These are phyloP conservation scores for Solea solea DNA, from an alignment of 2,113 vertebrate species.

Conservation along the genomic window DNA sequence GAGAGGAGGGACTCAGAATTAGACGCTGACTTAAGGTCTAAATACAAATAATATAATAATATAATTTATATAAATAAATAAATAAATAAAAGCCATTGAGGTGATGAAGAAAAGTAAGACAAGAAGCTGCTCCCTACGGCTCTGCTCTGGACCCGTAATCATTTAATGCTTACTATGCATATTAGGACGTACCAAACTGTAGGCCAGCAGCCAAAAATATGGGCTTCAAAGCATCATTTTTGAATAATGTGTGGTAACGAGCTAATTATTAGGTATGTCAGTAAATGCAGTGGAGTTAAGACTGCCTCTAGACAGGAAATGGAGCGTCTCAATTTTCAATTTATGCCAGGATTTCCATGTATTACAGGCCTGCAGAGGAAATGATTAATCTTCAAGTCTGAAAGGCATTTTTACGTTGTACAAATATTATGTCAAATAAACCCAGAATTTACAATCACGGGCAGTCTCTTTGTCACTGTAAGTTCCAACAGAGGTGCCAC, in stretches of 20 bases:
- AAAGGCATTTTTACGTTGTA: too few species aligned
- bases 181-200: conserved; percentile 1
- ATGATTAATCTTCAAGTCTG: conserved; percentile 1
- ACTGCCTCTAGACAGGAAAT: conserved; percentile 20
- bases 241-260: conserved; percentile 29
- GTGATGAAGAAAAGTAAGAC: background rate
- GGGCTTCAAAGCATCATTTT: conserved; percentile 12
- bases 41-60: too few species aligned
- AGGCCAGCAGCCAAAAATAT: conserved; percentile 3
- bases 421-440: conserved; percentile 11
- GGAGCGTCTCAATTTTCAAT: conserved; percentile 20
- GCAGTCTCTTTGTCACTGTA: background rate
- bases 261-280: conserved; percentile 18
- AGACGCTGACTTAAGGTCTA: conserved; percentile 6
- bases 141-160: background rate
- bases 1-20: background rate
- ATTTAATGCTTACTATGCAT: background rate
- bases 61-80: too few species aligned
- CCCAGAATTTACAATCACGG: background rate
- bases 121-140: background rate
- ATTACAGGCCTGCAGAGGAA: conserved; percentile 7
- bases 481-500: background rate
- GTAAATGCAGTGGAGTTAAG: conserved; percentile 12
- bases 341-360: conserved; percentile 12
- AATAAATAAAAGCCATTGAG: background rate